Evolutionary conservation across 2,113 vertebrate genomes (phyloP).

Genomic region (Hemichromis elongatus): DNA sequence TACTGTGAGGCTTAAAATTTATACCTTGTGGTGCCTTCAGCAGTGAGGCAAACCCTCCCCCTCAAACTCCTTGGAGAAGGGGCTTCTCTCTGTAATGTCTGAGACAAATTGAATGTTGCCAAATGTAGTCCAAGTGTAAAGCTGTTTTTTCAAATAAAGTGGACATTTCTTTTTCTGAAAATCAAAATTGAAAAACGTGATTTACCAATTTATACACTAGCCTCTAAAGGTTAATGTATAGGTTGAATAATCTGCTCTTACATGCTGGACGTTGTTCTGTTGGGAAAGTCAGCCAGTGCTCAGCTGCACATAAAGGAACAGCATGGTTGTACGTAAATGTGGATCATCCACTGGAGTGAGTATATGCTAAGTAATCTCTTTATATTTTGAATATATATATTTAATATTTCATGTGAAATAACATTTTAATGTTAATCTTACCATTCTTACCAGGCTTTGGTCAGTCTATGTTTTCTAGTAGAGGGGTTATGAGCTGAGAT

Average conservation of each 20-base stretch:
- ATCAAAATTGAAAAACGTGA: fast-evolving
- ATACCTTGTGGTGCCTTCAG: neutral
- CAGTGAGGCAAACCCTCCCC: neutral
- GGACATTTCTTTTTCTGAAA: too few species aligned
- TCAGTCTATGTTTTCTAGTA: neutral
- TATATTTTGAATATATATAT: too few species aligned
- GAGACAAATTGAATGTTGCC: neutral
- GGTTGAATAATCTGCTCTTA: neutral
- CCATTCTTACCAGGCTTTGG: neutral
- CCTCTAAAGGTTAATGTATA: neutral
- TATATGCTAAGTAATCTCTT: neutral
- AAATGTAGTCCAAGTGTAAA: neutral
- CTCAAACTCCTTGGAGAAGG: neutral
- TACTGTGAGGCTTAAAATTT: neutral
- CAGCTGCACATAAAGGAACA: neutral
- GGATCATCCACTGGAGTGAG: neutral
- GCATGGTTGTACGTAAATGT: neutral
- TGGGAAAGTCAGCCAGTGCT: neutral
- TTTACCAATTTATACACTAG: neutral
- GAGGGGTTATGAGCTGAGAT: neutral
- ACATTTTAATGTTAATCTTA: neutral
- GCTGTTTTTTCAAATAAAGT: neutral
- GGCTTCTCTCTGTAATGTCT: neutral
- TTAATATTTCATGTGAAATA: too few species aligned
- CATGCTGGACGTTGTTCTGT: too few species aligned